Conservation (phyloP, 2,888 invertebrate species). For the Morpho achilles region DNA sequence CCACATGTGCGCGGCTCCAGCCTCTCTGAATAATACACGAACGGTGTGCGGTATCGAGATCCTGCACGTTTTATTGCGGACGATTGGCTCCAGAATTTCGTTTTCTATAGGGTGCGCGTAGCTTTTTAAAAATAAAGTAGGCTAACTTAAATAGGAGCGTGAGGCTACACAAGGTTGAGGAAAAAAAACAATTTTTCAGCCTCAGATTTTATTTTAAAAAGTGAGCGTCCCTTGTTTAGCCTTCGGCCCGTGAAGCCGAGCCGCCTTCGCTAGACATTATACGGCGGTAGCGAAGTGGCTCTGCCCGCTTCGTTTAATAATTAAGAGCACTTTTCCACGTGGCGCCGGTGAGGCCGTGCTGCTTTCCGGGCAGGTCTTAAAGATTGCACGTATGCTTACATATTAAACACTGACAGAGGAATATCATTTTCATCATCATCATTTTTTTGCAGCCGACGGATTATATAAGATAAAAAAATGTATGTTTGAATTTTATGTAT, state of each 20-base stretch:
- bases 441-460: too few species aligned
- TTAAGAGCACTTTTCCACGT: slow-evolving; percentile 52
- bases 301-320: slow-evolving; percentile 54
- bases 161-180: too few species aligned
- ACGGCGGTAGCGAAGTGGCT: slow-evolving; percentile 41
- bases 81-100: slow-evolving; percentile 51
- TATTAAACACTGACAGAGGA: too few species aligned
- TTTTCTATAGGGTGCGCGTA: slow-evolving; percentile 7
- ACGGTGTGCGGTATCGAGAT: slow-evolving; percentile 51
- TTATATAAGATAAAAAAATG: too few species aligned
- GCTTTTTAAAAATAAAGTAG: slow-evolving; percentile 26
- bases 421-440: not conserved
- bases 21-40: slow-evolving; percentile 62
- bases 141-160: slow-evolving; percentile 23
- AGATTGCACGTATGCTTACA: not conserved
- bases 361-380: not conserved
- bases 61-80: slow-evolving; percentile 59
- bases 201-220: not conserved
- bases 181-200: not conserved
- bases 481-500: too few species aligned
- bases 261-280: not conserved
- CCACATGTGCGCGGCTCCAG: slow-evolving; percentile 55
- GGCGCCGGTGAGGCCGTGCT: not conserved
- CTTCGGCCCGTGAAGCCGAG: slow-evolving; percentile 1
- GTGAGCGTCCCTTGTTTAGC: slow-evolving; percentile 20